Conservation (phyloP, 2,888 invertebrate genomes). For the Volucella inanis region DNA sequence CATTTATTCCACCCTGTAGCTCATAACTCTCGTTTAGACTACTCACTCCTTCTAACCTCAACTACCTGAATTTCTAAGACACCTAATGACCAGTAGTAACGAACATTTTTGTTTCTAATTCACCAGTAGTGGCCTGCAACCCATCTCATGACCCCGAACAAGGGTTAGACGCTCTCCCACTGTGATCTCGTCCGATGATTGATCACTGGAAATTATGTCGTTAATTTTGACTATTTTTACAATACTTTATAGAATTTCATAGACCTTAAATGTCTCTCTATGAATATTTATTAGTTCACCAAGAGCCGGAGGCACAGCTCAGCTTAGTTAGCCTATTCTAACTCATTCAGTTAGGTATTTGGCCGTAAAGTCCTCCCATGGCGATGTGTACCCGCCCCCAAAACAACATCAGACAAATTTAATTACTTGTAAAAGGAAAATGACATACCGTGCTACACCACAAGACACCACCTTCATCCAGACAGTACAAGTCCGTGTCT, state of each 20-base stretch:
- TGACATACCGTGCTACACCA: constrained; percentile 55
- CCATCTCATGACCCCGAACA: constrained; percentile 37
- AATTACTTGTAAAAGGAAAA: constrained; percentile 55
- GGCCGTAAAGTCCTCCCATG: constrained; percentile 49
- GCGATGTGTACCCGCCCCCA: constrained; percentile 31
- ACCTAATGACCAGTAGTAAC: constrained; percentile 21
- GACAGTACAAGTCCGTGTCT: not conserved
- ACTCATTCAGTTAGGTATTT: constrained; percentile 26
- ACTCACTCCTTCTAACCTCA: not conserved
- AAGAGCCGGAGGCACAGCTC: not conserved
- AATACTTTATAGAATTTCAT: constrained; percentile 14
- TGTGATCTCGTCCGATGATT: constrained; percentile 55
- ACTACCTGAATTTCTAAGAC: constrained; percentile 18
- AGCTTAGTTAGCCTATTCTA: too few relatives aligned
- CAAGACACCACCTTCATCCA: constrained; percentile 52
- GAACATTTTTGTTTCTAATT: not conserved
- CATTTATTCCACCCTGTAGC: too few relatives aligned
- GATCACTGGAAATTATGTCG: constrained; percentile 65
- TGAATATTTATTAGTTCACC: constrained; percentile 62
- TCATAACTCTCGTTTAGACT: too few relatives aligned
- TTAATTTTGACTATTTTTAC: constrained; percentile 52
- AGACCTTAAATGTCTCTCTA: not conserved
- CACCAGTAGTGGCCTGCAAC: constrained; percentile 12
- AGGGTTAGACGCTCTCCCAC: constrained; percentile 34
- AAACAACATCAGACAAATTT: constrained; percentile 51